Conservation (phyloP, 1,140 invertebrate genomes). For the Drosophila sproati region DNA sequence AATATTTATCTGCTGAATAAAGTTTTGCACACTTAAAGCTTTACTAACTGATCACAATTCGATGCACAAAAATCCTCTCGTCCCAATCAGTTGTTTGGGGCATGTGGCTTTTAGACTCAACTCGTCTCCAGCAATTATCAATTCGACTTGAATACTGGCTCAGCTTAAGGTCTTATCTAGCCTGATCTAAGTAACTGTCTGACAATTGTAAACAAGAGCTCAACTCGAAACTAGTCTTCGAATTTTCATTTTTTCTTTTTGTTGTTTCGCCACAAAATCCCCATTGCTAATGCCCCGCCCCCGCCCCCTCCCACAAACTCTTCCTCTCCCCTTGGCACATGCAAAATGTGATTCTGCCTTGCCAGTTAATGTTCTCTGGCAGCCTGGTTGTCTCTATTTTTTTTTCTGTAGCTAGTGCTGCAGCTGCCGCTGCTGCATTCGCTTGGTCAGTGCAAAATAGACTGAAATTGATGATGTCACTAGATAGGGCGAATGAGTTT, state of each 20-base stretch:
- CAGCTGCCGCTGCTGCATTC: conserved; percentile 30
- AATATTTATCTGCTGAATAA: background rate
- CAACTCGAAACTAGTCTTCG: conserved; percentile 15
- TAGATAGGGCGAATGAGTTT: conserved; percentile 83
- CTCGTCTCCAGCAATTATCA: background rate
- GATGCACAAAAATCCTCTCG: background rate
- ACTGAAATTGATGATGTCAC: conserved; percentile 84
- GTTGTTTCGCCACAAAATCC: conserved; percentile 10
- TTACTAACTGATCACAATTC: background rate
- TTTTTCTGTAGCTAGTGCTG: conserved; percentile 18
- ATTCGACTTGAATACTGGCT: background rate
- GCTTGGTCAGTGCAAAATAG: conserved; percentile 68
- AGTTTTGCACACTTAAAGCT: background rate
- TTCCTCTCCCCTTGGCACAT: background rate
- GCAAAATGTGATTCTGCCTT: conserved; percentile 19
- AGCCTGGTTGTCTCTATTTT: background rate
- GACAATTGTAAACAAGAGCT: conserved; percentile 29
- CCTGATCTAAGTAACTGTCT: conserved; percentile 14
- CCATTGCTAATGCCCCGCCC: background rate
- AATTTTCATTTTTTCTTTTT: conserved; percentile 21
- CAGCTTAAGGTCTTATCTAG: conserved; percentile 3
- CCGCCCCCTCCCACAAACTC: background rate
- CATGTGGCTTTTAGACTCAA: too few species aligned
- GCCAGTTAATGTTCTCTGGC: conserved; percentile 32
- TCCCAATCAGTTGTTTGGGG: background rate